phyloP scores from a whole-genome alignment of 2,113 vertebrate genomes.

The Numida meleagris region DNA sequence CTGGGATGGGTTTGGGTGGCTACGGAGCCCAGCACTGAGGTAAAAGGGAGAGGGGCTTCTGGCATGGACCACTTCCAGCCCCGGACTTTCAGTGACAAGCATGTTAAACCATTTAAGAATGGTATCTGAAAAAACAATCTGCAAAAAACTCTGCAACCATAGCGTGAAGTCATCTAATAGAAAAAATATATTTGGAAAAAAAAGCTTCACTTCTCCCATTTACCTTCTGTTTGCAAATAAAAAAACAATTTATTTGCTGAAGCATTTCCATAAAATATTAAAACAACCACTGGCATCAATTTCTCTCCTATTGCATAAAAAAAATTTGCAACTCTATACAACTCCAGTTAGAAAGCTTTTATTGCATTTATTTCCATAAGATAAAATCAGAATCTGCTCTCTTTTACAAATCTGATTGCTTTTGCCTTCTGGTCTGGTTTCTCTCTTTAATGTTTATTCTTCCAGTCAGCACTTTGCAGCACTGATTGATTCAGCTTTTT shows the following conservation, averaged over 20 bases:
- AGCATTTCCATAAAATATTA: conserved; percentile 72
- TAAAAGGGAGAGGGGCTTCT: neutral
- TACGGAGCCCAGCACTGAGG: neutral
- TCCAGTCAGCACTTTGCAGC: conserved; percentile 60
- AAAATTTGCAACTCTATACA: conserved; percentile 43
- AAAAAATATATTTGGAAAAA: conserved; percentile 2
- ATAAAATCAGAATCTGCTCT: conserved; percentile 67
- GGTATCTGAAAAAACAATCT: neutral
- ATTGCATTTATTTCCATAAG: conserved; percentile 69
- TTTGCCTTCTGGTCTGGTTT: conserved; percentile 68
- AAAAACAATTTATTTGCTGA: conserved; percentile 56
- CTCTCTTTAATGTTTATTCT: conserved; percentile 68
- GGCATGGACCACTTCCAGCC: neutral
- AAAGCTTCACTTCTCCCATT: conserved; percentile 30
- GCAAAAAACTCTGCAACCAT: neutral
- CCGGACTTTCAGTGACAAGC: accelerated
- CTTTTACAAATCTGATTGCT: conserved; percentile 70
- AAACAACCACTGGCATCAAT: conserved; percentile 41
- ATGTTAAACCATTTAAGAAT: neutral
- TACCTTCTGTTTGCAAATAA: conserved; percentile 65
- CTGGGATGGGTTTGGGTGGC: accelerated
- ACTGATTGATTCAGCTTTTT: conserved; percentile 58
- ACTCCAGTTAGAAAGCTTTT: conserved; percentile 59
- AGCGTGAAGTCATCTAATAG: neutral
- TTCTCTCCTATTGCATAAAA: conserved; percentile 49